These are phyloP conservation scores for Dasysyrphus tricinctus DNA, from an alignment of 2,888 invertebrate genomes.

Conservation along the genomic window DNA sequence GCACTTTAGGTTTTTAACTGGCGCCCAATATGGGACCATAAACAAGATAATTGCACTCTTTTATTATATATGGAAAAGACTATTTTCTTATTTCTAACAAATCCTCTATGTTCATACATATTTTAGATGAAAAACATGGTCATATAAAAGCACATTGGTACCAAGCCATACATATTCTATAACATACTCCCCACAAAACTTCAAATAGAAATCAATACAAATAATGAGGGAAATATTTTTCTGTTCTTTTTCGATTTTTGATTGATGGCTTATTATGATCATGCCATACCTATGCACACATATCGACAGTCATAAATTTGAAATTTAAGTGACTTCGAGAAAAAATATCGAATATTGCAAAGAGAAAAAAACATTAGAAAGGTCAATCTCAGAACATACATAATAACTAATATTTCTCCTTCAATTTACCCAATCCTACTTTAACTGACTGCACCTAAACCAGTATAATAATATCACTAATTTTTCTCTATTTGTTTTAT, in stretches of 20 bases:
- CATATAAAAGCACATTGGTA: not conserved
- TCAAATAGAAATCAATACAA: not conserved
- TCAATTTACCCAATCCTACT: not conserved
- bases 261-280: not conserved
- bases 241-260: not conserved
- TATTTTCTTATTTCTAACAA: no score
- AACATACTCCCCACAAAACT: not conserved
- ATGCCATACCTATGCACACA: no score
- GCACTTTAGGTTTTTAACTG: no score
- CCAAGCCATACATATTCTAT: no score
- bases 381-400: not conserved
- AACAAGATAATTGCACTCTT: not conserved
- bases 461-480: constrained; percentile 30
- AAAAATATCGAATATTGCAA: not conserved
- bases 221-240: not conserved
- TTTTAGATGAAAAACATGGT: no score
- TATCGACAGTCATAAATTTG: not conserved
- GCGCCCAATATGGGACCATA: not conserved
- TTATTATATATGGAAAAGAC: not conserved
- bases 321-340: not conserved
- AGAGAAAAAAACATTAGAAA: not conserved
- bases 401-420: not conserved
- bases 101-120: no score
- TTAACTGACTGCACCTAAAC: constrained; percentile 22
- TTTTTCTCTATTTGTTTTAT: not conserved